Percentiles rank a stretch among this genome's conserved stretches.
Conservation (phyloP, 2,888 invertebrate genomes). For the Ariolimax columbianus region DNA sequence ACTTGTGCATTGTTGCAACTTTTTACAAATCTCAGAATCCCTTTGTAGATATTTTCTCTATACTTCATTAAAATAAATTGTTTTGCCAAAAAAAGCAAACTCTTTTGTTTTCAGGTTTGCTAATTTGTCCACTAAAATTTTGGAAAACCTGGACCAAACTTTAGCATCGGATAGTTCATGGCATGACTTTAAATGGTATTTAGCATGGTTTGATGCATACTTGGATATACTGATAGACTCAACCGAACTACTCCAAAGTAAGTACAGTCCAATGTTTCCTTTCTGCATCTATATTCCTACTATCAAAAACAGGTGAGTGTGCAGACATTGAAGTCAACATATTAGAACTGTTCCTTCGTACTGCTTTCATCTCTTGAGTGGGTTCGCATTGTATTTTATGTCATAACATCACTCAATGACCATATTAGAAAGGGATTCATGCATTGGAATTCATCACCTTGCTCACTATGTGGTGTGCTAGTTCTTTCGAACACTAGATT, state of each 20-base stretch:
- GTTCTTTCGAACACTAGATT: no score
- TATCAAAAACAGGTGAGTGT: no score
- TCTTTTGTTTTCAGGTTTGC: conserved; percentile 22
- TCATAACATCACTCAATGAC: no score
- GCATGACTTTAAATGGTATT: conserved; percentile 36
- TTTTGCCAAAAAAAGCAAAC: neutral
- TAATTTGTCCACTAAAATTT: conserved; percentile 56
- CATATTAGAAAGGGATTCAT: no score
- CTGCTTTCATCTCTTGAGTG: no score
- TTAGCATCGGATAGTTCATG: conserved; percentile 13
- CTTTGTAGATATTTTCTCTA: neutral
- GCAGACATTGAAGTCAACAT: no score
- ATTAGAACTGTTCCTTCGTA: no score
- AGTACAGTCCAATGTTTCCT: no score
- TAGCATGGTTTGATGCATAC: conserved; percentile 6
- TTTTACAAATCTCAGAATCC: neutral
- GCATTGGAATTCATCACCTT: no score
- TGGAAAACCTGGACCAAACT: conserved; percentile 49
- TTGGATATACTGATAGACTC: neutral
- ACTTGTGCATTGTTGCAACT: neutral
- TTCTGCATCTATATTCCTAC: no score
- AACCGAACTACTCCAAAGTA: neutral
- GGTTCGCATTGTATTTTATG: no score
- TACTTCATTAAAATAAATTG: neutral
- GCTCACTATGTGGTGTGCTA: no score